phyloP scores from a whole-genome alignment of 1,140 invertebrate genomes.

The Pseudomyrmex sp. region DNA sequence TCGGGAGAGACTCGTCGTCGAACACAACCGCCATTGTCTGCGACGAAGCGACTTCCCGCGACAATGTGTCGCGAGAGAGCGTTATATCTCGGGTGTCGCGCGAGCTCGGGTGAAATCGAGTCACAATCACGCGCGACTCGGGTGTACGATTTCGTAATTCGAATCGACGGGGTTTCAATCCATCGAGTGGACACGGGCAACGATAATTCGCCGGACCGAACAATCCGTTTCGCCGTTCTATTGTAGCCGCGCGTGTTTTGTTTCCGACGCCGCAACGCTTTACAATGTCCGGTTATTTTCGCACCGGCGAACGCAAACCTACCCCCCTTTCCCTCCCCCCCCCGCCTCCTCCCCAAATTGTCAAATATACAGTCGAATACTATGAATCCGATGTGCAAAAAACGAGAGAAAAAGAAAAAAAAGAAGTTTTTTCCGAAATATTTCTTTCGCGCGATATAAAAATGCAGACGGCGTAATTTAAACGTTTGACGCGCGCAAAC shows the following conservation, averaged over 20 bases:
- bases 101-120: slow-evolving; percentile 59
- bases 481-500: neutral
- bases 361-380: slow-evolving; percentile 10
- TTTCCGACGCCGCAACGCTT: slow-evolving; percentile 15
- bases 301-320: neutral
- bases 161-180: slow-evolving; percentile 65
- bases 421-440: too few species aligned
- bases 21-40: slow-evolving; percentile 33
- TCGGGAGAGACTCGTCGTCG: slow-evolving; percentile 16
- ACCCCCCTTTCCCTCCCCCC: too few species aligned
- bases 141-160: slow-evolving; percentile 74
- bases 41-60: slow-evolving; percentile 45
- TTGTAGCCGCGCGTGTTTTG: slow-evolving; percentile 42
- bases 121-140: slow-evolving; percentile 44
- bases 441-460: neutral
- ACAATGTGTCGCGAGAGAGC: slow-evolving; percentile 60
- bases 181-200: slow-evolving; percentile 53
- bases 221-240: slow-evolving; percentile 47
- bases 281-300: slow-evolving; percentile 50
- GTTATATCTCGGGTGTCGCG: slow-evolving; percentile 66
- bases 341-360: neutral
- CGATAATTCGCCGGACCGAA: slow-evolving; percentile 54
- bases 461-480: slow-evolving; percentile 4
- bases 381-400: too few species aligned
- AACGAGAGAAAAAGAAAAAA: too few species aligned